Evolutionary conservation across 2,888 invertebrate genomes (phyloP), one percentile per base, ranked within the genome.

Genomic region (Gastracanthus pulcherrimus): DNA sequence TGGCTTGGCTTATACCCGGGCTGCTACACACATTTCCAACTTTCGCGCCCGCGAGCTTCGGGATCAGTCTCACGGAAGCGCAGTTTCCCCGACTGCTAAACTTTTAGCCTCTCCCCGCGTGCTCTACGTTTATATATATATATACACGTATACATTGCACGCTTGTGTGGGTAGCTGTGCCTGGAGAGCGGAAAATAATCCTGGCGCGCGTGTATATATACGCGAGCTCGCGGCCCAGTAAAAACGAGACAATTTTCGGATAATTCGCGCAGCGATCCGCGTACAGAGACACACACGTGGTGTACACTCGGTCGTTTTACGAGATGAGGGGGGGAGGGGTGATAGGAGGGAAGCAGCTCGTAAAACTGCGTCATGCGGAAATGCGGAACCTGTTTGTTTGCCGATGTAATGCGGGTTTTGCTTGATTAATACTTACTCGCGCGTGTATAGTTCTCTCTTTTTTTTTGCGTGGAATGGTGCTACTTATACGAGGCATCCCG

Each of bases 181-280:
- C n/a, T n/a, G n/a, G 72, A 38, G 51, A 58, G 58, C 13, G 76
- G 69, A 60, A 76, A 72, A 78, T 66, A 78, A 70, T 77, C 62
- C 70, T 19, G 23, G n/a, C 48, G 48, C 55, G 55, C 16, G 38
- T 13, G 60, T 34, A 29, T 34, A n/a, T 31, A 19, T n/a, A 31
- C 19, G 7, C 0, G 36, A 23, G 9, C 16, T 1, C 23, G 70
- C 19, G 41, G 7, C 6, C 38, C n/a, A 72, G 67, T 79, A 79
- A 79, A 79, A 79, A 74, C 58, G 48, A 36, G 67, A 74, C 67
- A 72, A 72, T 67, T 72, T 72, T 72, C 64, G 66, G 66, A 79
- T 79, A 58, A 79, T 74, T 79, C 71, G 31, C 41, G n/a, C n/a
- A 55, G 38, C 7, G 38, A 45, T 48, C 31, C 29, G 48, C 19